A percentile compares a stretch with the other conserved stretches of the same genome.
These are phyloP conservation scores for Napeogenes inachia DNA, from an alignment of 2,888 invertebrate genomes.

Conservation along the genomic window DNA sequence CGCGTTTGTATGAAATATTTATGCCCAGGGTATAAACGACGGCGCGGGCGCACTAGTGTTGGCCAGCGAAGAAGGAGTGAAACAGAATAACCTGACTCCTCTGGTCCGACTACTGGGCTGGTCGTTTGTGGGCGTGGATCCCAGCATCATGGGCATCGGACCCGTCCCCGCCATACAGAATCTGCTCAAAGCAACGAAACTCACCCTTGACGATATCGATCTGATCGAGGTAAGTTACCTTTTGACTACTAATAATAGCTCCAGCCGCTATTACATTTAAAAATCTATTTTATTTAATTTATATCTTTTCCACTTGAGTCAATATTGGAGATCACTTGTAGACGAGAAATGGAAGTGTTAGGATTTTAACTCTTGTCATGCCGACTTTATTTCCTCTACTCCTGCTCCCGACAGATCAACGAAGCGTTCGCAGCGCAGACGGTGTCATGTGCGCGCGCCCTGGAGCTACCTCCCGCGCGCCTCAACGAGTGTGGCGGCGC, in stretches of 20 bases:
- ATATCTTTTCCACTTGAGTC: too few species aligned
- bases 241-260: conserved; percentile 4
- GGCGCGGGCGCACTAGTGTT: conserved; percentile 95
- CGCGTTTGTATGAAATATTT: not conserved
- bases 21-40: conserved; percentile 91
- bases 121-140: conserved; percentile 95
- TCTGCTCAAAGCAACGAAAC: conserved; percentile 86
- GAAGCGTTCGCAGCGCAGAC: conserved; percentile 99
- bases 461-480: conserved; percentile 90
- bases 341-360: too few species aligned
- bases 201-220: conserved; percentile 91
- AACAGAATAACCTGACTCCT: conserved; percentile 84
- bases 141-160: conserved; percentile 98
- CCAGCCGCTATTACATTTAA: too few species aligned
- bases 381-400: too few species aligned
- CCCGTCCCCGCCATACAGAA: conserved; percentile 95
- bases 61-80: conserved; percentile 93
- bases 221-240: conserved; percentile 85
- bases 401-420: conserved; percentile 84
- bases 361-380: too few species aligned
- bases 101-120: conserved; percentile 94
- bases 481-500: conserved; percentile 97
- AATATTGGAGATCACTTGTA: too few species aligned
- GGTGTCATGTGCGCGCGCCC: conserved; percentile 92
- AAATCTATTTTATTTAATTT: too few species aligned